Evolutionary conservation across 2,888 invertebrate genomes (phyloP), one percentile per base, ranked within the genome.

Genomic region (Metellina segmentata): DNA sequence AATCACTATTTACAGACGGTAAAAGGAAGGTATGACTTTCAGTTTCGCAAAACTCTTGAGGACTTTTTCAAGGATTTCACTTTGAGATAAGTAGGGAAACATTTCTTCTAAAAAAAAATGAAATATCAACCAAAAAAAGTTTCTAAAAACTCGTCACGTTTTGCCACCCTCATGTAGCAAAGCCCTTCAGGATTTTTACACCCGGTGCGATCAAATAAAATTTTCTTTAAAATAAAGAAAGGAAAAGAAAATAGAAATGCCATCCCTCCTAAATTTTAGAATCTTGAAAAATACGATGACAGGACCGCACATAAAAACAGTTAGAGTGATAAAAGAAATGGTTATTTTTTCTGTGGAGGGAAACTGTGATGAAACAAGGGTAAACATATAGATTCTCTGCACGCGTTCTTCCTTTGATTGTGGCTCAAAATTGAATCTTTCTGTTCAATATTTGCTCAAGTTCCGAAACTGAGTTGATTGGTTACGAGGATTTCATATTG

Each of bases 391-490:
- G 69, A 79, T 61, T 79, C 61, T 34, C 16, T 13, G 20, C 34
- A 16, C 16, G 7, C 79, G 16, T 61, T 79, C 34, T 79, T 20
- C 79, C 7, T 1, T 7, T 79, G 61, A 53, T 53, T 79, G 79
- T 79, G 0, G 16, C 11, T 20, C 7, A n/a, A 77, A n/a, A 79
- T 79, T 69, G 79, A 51, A 61, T 11, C 20, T 8, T 71, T 11
- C 11, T 8, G 19, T 82, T 71, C 49, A 72, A 82, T 87, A 87
- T 87, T 87, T 78, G 61, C 4, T 48, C 61, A 69, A 86, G 16
- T 16, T 13, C 11, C 61, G 11, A 8, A 5, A 61, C 13, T 16
- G 61, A 61, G 11, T 61, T 9, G 9, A 61, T 61, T 9, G 34
- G 34, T 34, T 2, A 4, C 34, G 34, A 34, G 34, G 34, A 34